These are phyloP conservation scores for Fopius arisanus DNA, from an alignment of 1,140 invertebrate genomes.

Conservation along the genomic window DNA sequence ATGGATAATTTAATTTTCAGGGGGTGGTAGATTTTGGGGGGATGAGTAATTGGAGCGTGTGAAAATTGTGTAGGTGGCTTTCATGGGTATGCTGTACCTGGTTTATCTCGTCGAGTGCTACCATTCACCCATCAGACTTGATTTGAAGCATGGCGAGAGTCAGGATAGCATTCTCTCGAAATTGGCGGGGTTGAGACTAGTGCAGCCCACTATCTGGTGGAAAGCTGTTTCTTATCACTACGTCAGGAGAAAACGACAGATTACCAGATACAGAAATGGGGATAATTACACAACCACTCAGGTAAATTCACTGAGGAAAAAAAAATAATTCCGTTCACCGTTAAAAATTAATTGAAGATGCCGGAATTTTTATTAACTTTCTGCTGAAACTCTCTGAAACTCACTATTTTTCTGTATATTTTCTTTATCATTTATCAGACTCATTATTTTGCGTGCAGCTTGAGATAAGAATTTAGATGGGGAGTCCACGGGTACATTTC, in stretches of 20 bases:
- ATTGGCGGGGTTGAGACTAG: slow-evolving; percentile 74
- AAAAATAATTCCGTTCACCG: too few species aligned
- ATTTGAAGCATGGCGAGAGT: slow-evolving; percentile 71
- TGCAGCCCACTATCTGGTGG: slow-evolving; percentile 87
- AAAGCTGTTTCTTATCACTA: slow-evolving; percentile 90
- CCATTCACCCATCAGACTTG: slow-evolving; percentile 76
- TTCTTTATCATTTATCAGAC: too few species aligned
- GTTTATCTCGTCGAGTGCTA: slow-evolving; percentile 88
- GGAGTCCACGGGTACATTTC: too few species aligned
- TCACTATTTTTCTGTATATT: too few species aligned
- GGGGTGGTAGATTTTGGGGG: background rate
- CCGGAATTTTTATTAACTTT: too few species aligned
- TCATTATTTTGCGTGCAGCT: too few species aligned
- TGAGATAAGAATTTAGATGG: too few species aligned
- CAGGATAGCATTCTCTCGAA: slow-evolving; percentile 74
- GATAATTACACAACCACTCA: slow-evolving; percentile 84
- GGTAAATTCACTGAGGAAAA: slow-evolving; percentile 69
- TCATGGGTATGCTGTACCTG: slow-evolving; percentile 82
- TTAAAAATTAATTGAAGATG: too few species aligned
- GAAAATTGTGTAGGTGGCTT: slow-evolving; percentile 66
- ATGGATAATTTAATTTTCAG: background rate
- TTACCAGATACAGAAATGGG: slow-evolving; percentile 82
- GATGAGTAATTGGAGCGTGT: background rate
- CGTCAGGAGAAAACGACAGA: slow-evolving; percentile 77
- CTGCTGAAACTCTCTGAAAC: too few species aligned